Conservation (phyloP, 2,113 vertebrate genomes). For the Rhodinocichla rosea region DNA sequence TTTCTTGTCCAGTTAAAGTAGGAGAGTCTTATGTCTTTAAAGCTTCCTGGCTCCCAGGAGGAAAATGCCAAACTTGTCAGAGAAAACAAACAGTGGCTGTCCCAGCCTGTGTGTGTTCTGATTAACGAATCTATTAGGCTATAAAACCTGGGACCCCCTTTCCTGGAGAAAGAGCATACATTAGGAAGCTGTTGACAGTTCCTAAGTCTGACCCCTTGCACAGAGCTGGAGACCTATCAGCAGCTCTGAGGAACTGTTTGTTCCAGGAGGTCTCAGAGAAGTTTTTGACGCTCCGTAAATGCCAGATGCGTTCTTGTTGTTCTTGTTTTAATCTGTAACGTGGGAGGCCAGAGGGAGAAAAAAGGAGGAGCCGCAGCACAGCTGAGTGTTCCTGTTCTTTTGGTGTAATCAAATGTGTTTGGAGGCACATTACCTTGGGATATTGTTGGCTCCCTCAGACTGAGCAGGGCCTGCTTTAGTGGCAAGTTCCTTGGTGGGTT, state of each 20-base stretch:
- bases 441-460: background rate
- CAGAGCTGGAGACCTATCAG: slow-evolving; percentile 64
- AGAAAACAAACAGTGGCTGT: slow-evolving; percentile 73
- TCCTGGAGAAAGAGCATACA: slow-evolving; percentile 55
- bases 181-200: slow-evolving; percentile 75
- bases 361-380: background rate
- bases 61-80: slow-evolving; percentile 66
- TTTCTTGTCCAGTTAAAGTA: slow-evolving; percentile 68
- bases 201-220: slow-evolving; percentile 63
- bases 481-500: background rate
- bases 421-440: background rate
- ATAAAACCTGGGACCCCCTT: slow-evolving; percentile 66
- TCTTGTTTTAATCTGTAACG: slow-evolving; percentile 58
- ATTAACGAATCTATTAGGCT: slow-evolving; percentile 57
- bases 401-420: background rate
- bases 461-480: background rate
- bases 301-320: slow-evolving; percentile 49
- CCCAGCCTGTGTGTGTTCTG: slow-evolving; percentile 72
- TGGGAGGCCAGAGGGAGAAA: background rate
- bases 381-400: background rate
- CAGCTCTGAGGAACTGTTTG: slow-evolving; percentile 62
- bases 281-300: slow-evolving; percentile 64
- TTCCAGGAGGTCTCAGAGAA: slow-evolving; percentile 59
- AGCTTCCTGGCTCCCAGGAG: slow-evolving; percentile 51
- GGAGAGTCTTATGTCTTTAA: slow-evolving; percentile 41